phyloP scores from a whole-genome alignment of 1,140 invertebrate genomes.

The Drosophila mojavensis region DNA sequence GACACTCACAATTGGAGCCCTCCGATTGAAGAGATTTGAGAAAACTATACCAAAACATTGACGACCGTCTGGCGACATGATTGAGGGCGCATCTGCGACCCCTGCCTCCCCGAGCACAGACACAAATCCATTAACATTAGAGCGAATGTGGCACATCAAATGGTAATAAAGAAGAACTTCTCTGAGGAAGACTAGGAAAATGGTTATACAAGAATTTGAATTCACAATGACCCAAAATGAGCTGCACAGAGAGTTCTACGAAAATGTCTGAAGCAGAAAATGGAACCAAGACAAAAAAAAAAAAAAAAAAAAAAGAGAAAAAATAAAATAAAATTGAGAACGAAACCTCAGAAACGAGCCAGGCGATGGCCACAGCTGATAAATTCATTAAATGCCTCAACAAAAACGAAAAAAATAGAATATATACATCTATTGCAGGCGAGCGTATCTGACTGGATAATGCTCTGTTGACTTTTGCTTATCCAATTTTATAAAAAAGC shows the following conservation, averaged over 20 bases:
- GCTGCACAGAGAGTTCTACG: conserved; percentile 31
- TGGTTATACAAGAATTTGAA: conserved; percentile 22
- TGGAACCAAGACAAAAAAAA: conserved; percentile 28
- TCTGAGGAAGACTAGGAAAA: neutral
- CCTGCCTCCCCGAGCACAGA: conserved; percentile 7
- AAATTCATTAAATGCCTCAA: conserved; percentile 73
- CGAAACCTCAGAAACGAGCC: conserved; percentile 32
- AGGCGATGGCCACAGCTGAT: conserved; percentile 71
- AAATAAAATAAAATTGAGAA: neutral
- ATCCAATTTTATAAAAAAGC: too few relatives aligned
- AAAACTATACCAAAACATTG: conserved; percentile 24
- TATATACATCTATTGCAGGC: neutral
- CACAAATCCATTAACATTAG: conserved; percentile 59
- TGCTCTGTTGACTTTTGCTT: too few relatives aligned
- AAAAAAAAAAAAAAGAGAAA: neutral
- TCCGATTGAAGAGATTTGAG: conserved; percentile 27
- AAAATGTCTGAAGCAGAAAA: conserved; percentile 43
- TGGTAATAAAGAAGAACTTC: conserved; percentile 45
- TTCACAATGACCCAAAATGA: conserved; percentile 41
- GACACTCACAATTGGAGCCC: conserved; percentile 38
- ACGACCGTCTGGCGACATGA: conserved; percentile 43
- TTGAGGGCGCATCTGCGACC: conserved; percentile 25
- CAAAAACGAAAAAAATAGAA: conserved; percentile 1
- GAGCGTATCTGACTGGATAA: neutral
- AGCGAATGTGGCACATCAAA: conserved; percentile 56